phyloP scores from a whole-genome alignment of 2,113 vertebrate genomes.

The Forbesichthys agassizii region DNA sequence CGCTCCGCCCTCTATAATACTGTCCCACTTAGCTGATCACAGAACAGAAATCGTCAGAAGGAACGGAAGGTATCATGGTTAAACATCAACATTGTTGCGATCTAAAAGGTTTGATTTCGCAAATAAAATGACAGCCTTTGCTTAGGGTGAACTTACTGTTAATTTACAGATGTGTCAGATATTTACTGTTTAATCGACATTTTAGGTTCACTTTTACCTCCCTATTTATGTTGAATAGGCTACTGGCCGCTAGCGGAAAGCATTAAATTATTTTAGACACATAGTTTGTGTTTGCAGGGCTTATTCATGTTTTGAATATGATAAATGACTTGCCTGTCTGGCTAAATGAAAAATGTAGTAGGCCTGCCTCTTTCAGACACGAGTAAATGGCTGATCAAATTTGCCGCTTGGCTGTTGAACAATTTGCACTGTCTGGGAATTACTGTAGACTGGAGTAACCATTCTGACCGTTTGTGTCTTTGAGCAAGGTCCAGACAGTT shows the following conservation, averaged over 20 bases:
- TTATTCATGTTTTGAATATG: background rate
- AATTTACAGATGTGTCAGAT: conserved; percentile 4
- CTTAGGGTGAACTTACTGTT: conserved; percentile 7
- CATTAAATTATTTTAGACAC: background rate
- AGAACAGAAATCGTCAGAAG: background rate
- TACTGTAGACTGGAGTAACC: too few species aligned
- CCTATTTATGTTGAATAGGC: background rate
- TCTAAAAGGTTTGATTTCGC: background rate
- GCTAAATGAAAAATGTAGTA: background rate
- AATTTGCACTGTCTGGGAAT: background rate
- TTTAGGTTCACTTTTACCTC: background rate
- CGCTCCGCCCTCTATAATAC: conserved; percentile 2
- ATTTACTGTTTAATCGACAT: background rate
- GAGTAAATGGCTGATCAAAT: background rate
- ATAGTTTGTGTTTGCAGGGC: background rate
- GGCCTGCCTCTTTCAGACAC: background rate
- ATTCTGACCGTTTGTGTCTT: background rate
- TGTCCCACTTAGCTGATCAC: conserved; percentile 12
- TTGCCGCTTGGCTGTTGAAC: background rate
- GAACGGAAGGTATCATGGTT: background rate
- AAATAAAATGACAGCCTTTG: background rate
- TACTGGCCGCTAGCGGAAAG: background rate
- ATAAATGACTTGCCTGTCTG: background rate
- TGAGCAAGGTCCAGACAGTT: background rate
- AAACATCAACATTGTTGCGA: too few species aligned